Conservation (phyloP, 2,113 vertebrate species). For the Myotis yumanensis region DNA sequence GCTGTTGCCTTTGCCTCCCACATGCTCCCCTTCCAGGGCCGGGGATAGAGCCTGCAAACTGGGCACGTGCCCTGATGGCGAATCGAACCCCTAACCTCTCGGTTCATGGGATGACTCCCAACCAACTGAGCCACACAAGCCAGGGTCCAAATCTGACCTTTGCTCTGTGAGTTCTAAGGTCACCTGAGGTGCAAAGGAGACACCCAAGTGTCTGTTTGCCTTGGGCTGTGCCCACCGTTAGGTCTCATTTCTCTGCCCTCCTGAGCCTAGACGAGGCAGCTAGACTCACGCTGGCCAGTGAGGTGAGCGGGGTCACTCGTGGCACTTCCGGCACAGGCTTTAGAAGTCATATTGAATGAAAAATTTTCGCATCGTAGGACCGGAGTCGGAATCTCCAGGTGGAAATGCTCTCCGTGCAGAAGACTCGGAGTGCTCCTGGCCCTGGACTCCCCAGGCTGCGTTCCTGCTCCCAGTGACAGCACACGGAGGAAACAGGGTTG, state of each 20-base stretch:
- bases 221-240: neutral
- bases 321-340: neutral
- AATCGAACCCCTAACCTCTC: no score
- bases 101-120: no score
- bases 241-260: neutral
- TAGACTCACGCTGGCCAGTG: neutral
- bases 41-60: no score
- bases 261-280: neutral
- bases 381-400: neutral
- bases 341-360: neutral
- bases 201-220: accelerated
- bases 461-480: neutral
- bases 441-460: neutral
- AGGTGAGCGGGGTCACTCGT: accelerated
- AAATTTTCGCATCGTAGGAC: neutral
- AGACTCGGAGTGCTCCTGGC: no score
- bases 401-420: neutral
- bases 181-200: neutral
- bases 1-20: no score
- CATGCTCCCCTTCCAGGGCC: no score
- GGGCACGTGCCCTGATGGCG: no score
- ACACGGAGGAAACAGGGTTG: neutral
- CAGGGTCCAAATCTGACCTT: neutral
- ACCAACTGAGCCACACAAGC: no score
- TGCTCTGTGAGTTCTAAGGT: neutral